These are phyloP conservation scores for Petroica traversi DNA, from an alignment of 2,113 vertebrate genomes.

Conservation along the genomic window DNA sequence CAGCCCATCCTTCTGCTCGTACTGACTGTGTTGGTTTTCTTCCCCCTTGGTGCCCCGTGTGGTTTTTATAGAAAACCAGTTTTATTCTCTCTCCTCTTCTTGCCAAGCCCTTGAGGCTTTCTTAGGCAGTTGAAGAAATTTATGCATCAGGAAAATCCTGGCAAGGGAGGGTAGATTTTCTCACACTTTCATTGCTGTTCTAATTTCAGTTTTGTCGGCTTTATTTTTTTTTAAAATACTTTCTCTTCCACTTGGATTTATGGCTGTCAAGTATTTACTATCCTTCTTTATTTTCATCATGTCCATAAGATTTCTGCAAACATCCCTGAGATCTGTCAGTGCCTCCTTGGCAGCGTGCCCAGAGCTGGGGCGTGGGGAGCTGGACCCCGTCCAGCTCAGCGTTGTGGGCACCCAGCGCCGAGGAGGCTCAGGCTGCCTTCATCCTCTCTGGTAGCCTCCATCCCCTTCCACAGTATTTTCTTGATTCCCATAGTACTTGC, in stretches of 20 bases:
- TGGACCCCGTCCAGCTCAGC: background rate
- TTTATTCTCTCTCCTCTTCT: background rate
- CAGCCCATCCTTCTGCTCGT: background rate
- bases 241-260: conserved; percentile 27
- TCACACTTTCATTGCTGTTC: background rate
- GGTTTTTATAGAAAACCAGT: background rate
- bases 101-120: conserved; percentile 27
- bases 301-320: background rate
- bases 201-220: conserved; percentile 2
- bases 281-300: conserved; percentile 9
- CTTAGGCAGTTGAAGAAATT: background rate
- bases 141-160: background rate
- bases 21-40: rapidly evolving
- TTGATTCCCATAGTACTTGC: background rate
- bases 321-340: background rate
- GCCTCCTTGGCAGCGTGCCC: background rate
- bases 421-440: background rate
- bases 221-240: background rate
- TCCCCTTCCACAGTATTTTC: background rate
- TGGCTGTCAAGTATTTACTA: conserved; percentile 16
- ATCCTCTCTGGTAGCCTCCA: background rate
- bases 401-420: background rate
- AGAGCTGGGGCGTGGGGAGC: background rate
- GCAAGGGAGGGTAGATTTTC: conserved; percentile 32
- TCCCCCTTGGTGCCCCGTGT: background rate